Percentiles rank a stretch among this genome's conserved stretches.
Evolutionary conservation across 2,888 invertebrate genomes (phyloP).

Genomic region (Tipula confusa): DNA sequence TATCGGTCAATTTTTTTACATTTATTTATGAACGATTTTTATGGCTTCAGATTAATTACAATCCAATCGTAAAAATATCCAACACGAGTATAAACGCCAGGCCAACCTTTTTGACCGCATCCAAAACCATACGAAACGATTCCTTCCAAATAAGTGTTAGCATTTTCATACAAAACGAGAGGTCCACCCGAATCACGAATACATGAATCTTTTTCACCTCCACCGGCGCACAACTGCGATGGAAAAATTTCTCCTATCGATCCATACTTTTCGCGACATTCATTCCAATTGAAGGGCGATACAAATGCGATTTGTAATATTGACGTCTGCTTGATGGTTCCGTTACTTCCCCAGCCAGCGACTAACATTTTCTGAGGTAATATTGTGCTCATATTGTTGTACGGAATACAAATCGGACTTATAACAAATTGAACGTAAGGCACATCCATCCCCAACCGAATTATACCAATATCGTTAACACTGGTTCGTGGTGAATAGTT

Average conservation of each 20-base stretch:
- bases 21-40: too few species aligned
- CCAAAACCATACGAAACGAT: too few species aligned
- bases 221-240: not conserved
- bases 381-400: conserved; percentile 52
- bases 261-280: not conserved
- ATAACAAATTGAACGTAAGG: conserved; percentile 52
- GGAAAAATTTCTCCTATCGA: not conserved
- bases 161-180: not conserved
- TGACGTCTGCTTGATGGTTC: conserved; percentile 37
- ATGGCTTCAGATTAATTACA: not conserved
- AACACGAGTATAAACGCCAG: too few species aligned
- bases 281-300: not conserved
- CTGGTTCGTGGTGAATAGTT: too few species aligned
- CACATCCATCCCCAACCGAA: conserved; percentile 58
- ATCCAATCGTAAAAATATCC: not conserved
- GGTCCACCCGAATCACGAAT: not conserved
- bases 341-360: not conserved
- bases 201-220: not conserved
- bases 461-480: conserved; percentile 70
- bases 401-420: conserved; percentile 55
- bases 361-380: conserved; percentile 46
- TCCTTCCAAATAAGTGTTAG: too few species aligned
- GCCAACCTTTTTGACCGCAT: too few species aligned
- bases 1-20: too few species aligned
- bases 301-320: not conserved